Evolutionary conservation across 1,140 invertebrate species (phyloP), one percentile per base, ranked within the genome.

Genomic region (Procambarus clarkii): DNA sequence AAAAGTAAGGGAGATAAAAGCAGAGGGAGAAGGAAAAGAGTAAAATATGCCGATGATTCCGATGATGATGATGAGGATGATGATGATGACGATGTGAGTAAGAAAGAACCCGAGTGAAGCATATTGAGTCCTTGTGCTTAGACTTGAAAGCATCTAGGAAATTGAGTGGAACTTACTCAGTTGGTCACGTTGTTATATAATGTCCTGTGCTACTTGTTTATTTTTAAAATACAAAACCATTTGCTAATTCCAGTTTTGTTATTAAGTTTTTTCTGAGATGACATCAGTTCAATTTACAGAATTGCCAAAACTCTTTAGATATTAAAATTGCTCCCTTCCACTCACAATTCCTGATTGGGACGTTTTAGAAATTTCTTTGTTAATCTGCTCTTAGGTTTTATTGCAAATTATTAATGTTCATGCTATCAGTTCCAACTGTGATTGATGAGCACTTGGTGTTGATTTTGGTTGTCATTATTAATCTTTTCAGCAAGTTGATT

Each of bases 51-150:
- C 2, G 83, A 86, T 78, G 88, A 91, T 85, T 79, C 81, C 13
- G 89, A 91, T 80, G 83, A 86, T 79, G 89, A 91, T 44, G 81
- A 91, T 18, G 88, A 91, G n/a, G 89, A 85, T 7, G 83, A 86
- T 54, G 89, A 91, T n/a, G 82, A 91, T 46, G 89, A 91, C 21
- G 89, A 85, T 46, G 69, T 77, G 64, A 84, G 76, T 86, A 85
- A 91, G 24, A 90, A 77, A 71, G 48, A 76, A 83, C 71, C n/a
- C 81, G 60, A 88, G 58, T 88, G 69, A 64, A 71, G 18, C 69
- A 34, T 74, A 74, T 34, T 74, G 15, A 24, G n/a, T 74, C n/a
- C 69, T 34, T 34, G 24, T 5, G 24, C 24, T 74, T 8, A 8
- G 69, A 34, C 24, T 74, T 74, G 69, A 74, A 34, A 9, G 24